Conservation (phyloP, 2,888 invertebrate species). For the Danaus chrysippus region DNA sequence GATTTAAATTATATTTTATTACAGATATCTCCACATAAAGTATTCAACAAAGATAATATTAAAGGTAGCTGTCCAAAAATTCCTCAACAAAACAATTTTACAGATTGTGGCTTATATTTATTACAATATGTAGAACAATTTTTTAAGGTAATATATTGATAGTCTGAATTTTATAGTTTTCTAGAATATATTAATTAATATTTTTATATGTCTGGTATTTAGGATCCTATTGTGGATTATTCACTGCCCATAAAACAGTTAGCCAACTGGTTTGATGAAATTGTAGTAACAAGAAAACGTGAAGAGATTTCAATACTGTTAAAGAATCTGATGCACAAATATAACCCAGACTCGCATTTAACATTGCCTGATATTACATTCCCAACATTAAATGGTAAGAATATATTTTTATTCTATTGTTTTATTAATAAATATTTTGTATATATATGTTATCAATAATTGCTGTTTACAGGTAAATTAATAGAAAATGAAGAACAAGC, state of each 20-base stretch:
- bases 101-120: slow-evolving; percentile 97
- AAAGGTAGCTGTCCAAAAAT: slow-evolving; percentile 93
- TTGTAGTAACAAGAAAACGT: slow-evolving; percentile 90
- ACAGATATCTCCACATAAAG: slow-evolving; percentile 79
- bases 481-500: slow-evolving; percentile 80
- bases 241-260: slow-evolving; percentile 89
- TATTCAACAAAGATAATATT: slow-evolving; percentile 90
- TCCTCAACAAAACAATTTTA: slow-evolving; percentile 98
- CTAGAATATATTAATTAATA: slow-evolving; percentile 15
- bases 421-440: background rate
- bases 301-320: slow-evolving; percentile 91
- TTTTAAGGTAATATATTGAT: slow-evolving; percentile 82
- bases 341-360: slow-evolving; percentile 82
- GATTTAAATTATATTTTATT: slow-evolving; percentile 34
- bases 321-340: slow-evolving; percentile 85
- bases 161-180: slow-evolving; percentile 10
- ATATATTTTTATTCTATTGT: background rate
- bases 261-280: slow-evolving; percentile 92
- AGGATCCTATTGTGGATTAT: slow-evolving; percentile 91
- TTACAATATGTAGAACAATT: slow-evolving; percentile 98
- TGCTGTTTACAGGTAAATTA: slow-evolving; percentile 72
- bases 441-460: slow-evolving; percentile 17
- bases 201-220: slow-evolving; percentile 45
- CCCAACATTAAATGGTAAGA: slow-evolving; percentile 85
- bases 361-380: slow-evolving; percentile 85